These are phyloP conservation scores for Struthidea cinerea DNA, from an alignment of 2,113 vertebrate genomes.

Conservation along the genomic window DNA sequence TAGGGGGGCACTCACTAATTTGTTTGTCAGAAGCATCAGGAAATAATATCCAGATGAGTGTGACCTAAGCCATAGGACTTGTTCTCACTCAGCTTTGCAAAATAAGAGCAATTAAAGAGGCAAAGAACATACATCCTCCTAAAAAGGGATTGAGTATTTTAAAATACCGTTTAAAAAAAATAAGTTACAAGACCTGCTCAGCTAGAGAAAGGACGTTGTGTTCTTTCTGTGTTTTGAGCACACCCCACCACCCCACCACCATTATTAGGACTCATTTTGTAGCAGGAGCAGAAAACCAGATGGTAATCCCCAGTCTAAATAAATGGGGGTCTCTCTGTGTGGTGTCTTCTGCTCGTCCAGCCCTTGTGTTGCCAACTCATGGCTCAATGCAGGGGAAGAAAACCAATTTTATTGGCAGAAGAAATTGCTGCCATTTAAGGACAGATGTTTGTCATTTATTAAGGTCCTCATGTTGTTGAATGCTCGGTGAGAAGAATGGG, in stretches of 20 bases:
- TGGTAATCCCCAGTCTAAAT: background rate
- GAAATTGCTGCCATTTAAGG: background rate
- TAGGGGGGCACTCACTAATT: background rate
- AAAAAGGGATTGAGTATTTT: background rate
- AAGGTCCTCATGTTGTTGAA: background rate
- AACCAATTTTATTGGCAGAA: background rate
- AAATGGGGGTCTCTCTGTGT: background rate
- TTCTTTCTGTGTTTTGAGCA: background rate
- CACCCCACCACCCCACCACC: background rate
- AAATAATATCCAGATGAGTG: constrained; percentile 2
- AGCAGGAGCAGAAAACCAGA: background rate
- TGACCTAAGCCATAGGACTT: background rate
- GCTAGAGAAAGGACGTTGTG: background rate
- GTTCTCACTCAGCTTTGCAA: background rate
- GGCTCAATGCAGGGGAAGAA: background rate
- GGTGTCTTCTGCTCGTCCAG: background rate
- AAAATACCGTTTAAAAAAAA: background rate
- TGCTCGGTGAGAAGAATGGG: background rate
- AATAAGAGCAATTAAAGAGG: background rate
- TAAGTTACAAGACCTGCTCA: background rate
- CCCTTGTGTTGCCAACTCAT: background rate
- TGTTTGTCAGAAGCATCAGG: background rate
- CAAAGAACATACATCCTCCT: background rate
- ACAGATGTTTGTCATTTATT: background rate
- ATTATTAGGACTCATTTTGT: background rate